A percentile compares a stretch with the other conserved stretches of the same genome.
phyloP scores from a whole-genome alignment of 53 echinoderm and acorn worm species.

The Crossaster papposus region DNA sequence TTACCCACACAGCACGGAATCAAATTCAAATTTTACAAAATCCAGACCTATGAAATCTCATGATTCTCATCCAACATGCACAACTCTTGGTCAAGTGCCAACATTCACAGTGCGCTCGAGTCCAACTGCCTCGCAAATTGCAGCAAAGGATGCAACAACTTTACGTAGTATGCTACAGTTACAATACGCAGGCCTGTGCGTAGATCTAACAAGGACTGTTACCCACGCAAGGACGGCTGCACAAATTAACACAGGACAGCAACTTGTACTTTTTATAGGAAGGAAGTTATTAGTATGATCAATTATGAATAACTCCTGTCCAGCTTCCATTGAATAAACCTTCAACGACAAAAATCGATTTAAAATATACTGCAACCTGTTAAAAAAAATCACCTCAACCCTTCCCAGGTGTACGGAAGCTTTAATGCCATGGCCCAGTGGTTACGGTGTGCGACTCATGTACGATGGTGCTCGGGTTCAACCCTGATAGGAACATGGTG shows the following conservation, averaged over 20 bases:
- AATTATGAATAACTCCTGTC: slow-evolving; percentile 40
- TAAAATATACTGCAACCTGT: background rate
- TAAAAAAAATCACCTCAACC: background rate
- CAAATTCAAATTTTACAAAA: background rate
- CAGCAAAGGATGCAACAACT: background rate
- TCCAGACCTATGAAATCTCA: background rate
- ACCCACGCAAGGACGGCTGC: background rate
- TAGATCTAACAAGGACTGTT: background rate
- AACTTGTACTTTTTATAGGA: slow-evolving; percentile 21
- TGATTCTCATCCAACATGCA: background rate
- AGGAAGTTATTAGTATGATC: slow-evolving; percentile 54
- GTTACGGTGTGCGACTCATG: too few species aligned
- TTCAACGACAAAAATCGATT: background rate
- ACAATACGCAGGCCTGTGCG: background rate
- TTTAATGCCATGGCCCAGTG: too few species aligned
- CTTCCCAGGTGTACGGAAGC: too few species aligned
- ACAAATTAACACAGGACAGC: slow-evolving; percentile 21
- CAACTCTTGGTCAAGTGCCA: background rate
- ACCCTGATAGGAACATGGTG: too few species aligned
- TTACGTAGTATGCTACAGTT: too few species aligned
- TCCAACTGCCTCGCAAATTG: background rate
- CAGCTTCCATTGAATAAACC: background rate
- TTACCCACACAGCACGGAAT: background rate
- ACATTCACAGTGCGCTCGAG: background rate
- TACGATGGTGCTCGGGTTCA: too few species aligned